Base-by-base conservation (phyloP, 2,113 vertebrate species). In the Hemicordylus capensis region DNA sequence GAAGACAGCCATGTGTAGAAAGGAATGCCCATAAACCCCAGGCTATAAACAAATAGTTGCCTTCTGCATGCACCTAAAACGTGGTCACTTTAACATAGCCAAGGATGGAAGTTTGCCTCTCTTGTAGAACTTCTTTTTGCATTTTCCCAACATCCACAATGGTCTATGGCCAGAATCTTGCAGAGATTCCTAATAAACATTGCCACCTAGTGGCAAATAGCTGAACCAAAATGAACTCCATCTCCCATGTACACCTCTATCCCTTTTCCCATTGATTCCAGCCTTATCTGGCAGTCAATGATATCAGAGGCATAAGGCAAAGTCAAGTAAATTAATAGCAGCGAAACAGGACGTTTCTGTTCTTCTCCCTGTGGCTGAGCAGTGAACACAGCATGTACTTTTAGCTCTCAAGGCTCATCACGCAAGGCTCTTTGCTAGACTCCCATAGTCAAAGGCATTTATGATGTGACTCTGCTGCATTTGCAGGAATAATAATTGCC, bases 181-280 rank as follows among this genome's bases (percentile, higher is more conserved):
- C 24, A 26, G 5, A 24, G 39, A 8, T 61, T 44, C 46, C 66
- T 81, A 8, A 69, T 81, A 66, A 34, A 74, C 5, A 26, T 67
- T 89, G 88, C 76, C 91, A 70, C 78, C 88, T 83, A 3, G 51
- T 81, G 91, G 86, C 39, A 6, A 74, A 48, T n/a, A 20, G 42
- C 17, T 39, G 51, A 66, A 76, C 31, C 31, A 39, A 82, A 39
- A 42, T 70, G 26, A 51, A 51, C 48, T 51, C 48, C 6, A 8
- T 31, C 61, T 4, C 44, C 9, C 26, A 61, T 31, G 37, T 51
- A 48, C 26, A 10, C 81, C n/a, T 22, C 2, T 66, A 31, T 42
- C 34, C 39, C 44, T 63, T 20, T 48, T 42, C 22, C 12, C 6
- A 26, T 44, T 11, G 19, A 48, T 51, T 39, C 42, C 15, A 56